Conservation (phyloP, 2,113 vertebrate species). For the Hymenochirus boettgeri region DNA sequence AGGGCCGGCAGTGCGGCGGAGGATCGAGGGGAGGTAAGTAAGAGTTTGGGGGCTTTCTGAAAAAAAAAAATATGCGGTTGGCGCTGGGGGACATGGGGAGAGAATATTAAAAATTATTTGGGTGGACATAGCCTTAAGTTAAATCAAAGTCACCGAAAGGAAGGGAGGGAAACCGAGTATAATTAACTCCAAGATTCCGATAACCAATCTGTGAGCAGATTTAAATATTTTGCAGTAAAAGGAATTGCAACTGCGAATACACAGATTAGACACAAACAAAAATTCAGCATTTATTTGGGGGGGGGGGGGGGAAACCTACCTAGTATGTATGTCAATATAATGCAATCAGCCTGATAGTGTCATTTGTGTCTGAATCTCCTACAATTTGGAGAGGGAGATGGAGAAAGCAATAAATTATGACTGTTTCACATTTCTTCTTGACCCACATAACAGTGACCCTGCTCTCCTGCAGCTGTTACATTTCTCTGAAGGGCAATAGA, state of each 20-base stretch:
- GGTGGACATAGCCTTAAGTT: no score
- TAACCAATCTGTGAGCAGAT: slow-evolving; percentile 1
- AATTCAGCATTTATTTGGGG: neutral
- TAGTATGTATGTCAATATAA: neutral
- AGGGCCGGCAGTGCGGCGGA: no score
- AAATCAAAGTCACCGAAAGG: neutral
- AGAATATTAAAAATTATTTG: no score
- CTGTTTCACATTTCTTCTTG: neutral
- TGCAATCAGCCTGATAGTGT: slow-evolving; percentile 3
- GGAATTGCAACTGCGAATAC: no score
- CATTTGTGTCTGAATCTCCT: slow-evolving; percentile 7
- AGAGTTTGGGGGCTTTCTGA: no score
- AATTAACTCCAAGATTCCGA: slow-evolving; percentile 5
- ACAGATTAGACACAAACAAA: neutral
- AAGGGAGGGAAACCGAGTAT: neutral
- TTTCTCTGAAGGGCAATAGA: neutral
- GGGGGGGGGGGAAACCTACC: neutral
- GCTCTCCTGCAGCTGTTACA: neutral
- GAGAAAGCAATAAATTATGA: slow-evolving; percentile 15
- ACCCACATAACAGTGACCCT: neutral
- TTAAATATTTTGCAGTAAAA: neutral
- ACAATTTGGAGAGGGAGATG: neutral
- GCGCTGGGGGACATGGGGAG: no score
- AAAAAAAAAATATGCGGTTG: no score
- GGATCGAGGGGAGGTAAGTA: no score